Base-by-base conservation (phyloP, 2,888 invertebrate genomes). In the Therioaphis trifolii region DNA sequence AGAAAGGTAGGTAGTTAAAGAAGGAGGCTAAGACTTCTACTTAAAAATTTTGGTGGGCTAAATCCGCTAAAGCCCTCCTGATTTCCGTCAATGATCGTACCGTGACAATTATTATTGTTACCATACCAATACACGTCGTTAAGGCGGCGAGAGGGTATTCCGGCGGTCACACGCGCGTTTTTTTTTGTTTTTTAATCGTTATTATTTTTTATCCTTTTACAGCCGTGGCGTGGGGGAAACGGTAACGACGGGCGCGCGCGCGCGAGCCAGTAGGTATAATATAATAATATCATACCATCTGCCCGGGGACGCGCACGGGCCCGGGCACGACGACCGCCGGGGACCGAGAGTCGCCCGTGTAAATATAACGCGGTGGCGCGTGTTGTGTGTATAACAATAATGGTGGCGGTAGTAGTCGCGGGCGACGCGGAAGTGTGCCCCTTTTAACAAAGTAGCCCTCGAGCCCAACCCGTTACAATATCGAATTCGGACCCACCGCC, bases 381-480 rank as follows among this genome's bases (percentile, higher is more conserved):
- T 9, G 68, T 40, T 55, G 21, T 18, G 21, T 21, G 61, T 15
- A 27, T 66, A 18, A 7, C 29, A 14, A 15, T 66, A 66, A 66
- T 66, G 15, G 7, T 24, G 24, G 58, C 15, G 63, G 63, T 66
- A 68, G n/a, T n/a, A 12, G 27, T 9, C n/a, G n/a, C 61, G 61
- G 55, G 29, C 61, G 18, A 71, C 71, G 71, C 71, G 71, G 71
- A 71, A 71, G 71, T 15, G 71, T 71, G 71, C 71, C 71, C 71
- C 21, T 69, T 69, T 49, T 46, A 71, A 71, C 71, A 71, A 46
- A 49, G 71, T 49, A 49, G 71, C 18, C 63, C 82, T 82, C 82
- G 82, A 49, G 82, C 72, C 63, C 82, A 74, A 82, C 82, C 82
- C 82, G 82, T 82, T 82, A 72, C 71, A 24, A 24, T 49, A 35